Evolutionary conservation across 2,888 invertebrate species (phyloP), one percentile per base, ranked within the genome.

Genomic region (Hyalella azteca): DNA sequence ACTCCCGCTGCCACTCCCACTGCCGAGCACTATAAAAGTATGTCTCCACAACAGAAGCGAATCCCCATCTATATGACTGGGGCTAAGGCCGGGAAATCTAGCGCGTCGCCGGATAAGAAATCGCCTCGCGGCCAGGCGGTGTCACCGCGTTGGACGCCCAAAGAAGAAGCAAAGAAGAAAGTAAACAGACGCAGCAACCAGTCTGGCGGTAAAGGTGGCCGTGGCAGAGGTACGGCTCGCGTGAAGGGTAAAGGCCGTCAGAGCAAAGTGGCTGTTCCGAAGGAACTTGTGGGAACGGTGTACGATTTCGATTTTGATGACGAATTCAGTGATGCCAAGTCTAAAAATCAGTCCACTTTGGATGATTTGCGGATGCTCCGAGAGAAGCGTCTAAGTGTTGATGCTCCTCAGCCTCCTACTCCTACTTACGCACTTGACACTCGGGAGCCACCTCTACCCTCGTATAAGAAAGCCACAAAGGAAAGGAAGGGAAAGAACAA

Each of bases 281-380:
- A 86, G 73, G 86, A 86, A 79, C 84, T 87, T 41, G 86, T 86
- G 36, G 87, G 95, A 11, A 95, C 95, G 2, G 95, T 95, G 1
- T 96, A 95, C 86, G 96, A 94, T 87, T 91, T 93, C 85, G 92
- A 95, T 87, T 95, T 95, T 86, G 87, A 86, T 78, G 87, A 87
- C 77, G 87, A 87, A 59, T 91, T 92, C 11, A 92, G 91, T 85
- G 93, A 93, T 41, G 79, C 81, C 29, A 81, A 79, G 11, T 75
- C 79, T 26, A 77, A 80, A 32, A 81, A 80, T 41, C 79, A 79
- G 54, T 81, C 81, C 60, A 81, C 81, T 39, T 54, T 94, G 78
- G 92, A 93, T 86, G 93, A 93, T 87, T 88, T 95, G 15, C 92
- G 94, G 86, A 92, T 94, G 13, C 91, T 95, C 89, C 90, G 95